Conservation (phyloP, 2,888 invertebrate genomes). For the Tolmerus cingulatus region DNA sequence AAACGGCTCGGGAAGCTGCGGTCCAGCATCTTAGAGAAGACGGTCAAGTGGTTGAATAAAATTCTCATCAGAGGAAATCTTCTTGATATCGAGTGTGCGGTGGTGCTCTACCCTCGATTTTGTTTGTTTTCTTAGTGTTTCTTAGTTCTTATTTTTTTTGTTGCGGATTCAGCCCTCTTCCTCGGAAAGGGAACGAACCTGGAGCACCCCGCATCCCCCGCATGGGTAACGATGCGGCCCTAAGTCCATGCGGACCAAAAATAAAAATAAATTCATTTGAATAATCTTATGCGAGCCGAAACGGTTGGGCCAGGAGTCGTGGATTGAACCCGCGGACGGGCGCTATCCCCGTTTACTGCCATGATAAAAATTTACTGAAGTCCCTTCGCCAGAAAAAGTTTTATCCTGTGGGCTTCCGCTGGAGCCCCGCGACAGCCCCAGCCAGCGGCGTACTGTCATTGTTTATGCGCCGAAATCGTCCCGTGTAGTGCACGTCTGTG, state of each 20-base stretch:
- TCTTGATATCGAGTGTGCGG: background rate
- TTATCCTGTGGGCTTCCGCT: constrained; percentile 6
- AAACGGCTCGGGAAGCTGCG: background rate
- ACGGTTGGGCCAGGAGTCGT: background rate
- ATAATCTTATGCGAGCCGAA: constrained; percentile 20
- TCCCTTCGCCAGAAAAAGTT: background rate
- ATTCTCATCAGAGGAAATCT: background rate
- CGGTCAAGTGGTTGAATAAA: background rate
- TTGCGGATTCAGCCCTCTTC: background rate
- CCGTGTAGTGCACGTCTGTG: background rate
- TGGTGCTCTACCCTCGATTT: background rate
- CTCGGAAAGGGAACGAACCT: background rate
- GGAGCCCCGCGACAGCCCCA: background rate
- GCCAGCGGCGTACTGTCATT: background rate
- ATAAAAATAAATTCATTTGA: constrained; percentile 10
- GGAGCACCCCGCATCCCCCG: background rate
- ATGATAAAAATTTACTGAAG: background rate
- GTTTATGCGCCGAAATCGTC: background rate
- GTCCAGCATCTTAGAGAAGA: background rate
- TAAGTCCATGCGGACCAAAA: background rate
- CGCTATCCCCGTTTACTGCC: background rate
- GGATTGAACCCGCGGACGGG: background rate
- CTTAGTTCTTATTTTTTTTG: background rate
- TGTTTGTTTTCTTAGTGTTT: background rate
- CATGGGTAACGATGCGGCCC: background rate